Base-by-base conservation (phyloP, 1,140 invertebrate genomes). In the Lycorma delicatula region DNA sequence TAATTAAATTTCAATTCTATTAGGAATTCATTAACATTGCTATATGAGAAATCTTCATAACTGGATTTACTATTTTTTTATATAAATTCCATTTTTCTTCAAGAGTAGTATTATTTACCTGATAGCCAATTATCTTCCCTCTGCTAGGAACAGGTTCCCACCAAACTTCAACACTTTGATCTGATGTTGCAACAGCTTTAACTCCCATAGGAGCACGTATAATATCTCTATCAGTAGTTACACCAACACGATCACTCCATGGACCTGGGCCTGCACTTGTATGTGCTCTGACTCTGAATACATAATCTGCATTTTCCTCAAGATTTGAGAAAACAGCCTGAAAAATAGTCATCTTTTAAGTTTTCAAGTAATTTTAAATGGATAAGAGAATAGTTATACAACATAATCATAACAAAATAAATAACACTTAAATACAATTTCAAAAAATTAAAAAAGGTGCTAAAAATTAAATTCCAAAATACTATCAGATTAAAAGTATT, bases 261-360 rank as follows among this genome's bases (percentile, higher is more conserved):
- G 94, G 94, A 2, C 94, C 94, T 5, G 84, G 78, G 1, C 94
- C 95, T 70, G 86, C 82, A 47, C 79, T 84, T 0, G 94, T 99
- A 67, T 91, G 90, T 0, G 94, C 93, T 63, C 89, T 82, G 1
- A 98, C 88, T 69, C 91, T 85, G 67, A 97, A 96, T 23, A 89
- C 83, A 71, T 98, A 99, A 70, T 97, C 92, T 0, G 92, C 93
- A 68, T 95, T 92, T 75, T 97, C 94, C 70, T 98, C 93, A 20
- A 99, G 75, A 64, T 89, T 86, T 6, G 85, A 89, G 64, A 98
- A 93, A 0, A 98, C 91, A 1, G 88, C 87, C 73, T 79, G 70
- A n/a, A 61, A 61, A 11, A 18, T 56, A 59, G 46, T 44, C 26
- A 55, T 52, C n/a, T 20, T 22, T n/a, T 34, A 22, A 53, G 11